Base-by-base conservation (phyloP, 1,140 invertebrate genomes). In the Drosophila ohnishii region DNA sequence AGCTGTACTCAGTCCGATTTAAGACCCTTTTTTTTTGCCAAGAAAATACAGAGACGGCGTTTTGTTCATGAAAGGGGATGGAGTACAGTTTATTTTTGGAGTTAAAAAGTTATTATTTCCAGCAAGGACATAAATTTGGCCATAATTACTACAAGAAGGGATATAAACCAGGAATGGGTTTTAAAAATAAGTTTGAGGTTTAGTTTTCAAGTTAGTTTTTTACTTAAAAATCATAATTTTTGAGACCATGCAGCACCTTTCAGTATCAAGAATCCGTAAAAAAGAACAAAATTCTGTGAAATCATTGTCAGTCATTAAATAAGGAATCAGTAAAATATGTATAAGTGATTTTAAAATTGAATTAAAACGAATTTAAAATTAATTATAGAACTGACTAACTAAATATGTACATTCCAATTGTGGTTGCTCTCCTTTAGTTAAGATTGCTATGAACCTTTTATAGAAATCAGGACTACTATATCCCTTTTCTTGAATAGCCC, bases 1-100 rank as follows among this genome's bases (percentile, higher is more conserved):
- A 83, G 84, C 57, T 62, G 60, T 57, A 80, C 55, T 61, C 78
- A 62, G 51, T 45, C 16, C 39, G 37, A 57, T 28, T 30, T 13
- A 48, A 47, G 50, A 47, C 42, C 50, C 50, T 69, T 70, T 60
- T 48, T 48, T 70, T 48, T 69, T 48, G 42, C 35, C 0, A 19
- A 16, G 22, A 39, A 19, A 25, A 55, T 45, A 16, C 65, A 66
- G 62, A 9, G 65, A 32, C 35, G 62, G 6, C 1, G 61, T 0
- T 2, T 5, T 0, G 25, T 5, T 34, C 0, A 13, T 5, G 3
- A 28, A 19, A n/a, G 35, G 45, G 45, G 9, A 13, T 34, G 6
- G 13, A 34, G n/a, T 11, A 22, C 1, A 0, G 7, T 11, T 56
- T 22, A 22, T n/a, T n/a, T 14, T 25, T 3, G 13, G 11, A 14